phyloP scores from a whole-genome alignment of 2,797 vertebrate genomes.

The Lepus oiostolus region DNA sequence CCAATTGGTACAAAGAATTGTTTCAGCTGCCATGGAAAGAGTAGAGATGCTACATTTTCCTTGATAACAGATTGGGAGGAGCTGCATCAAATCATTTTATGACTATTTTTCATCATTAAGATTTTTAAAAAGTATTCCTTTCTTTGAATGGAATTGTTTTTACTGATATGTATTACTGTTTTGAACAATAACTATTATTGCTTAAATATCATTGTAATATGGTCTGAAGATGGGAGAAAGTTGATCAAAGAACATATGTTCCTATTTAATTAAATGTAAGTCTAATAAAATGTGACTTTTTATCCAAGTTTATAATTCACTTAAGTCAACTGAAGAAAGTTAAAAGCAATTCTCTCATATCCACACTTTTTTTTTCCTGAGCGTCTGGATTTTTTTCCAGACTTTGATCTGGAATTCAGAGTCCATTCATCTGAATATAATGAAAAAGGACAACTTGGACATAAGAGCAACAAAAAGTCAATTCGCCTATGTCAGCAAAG shows the following conservation, averaged over 20 bases:
- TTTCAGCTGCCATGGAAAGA: slow-evolving; percentile 62
- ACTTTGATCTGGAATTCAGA: slow-evolving; percentile 78
- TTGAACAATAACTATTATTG: slow-evolving; percentile 48
- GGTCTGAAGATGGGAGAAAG: not conserved
- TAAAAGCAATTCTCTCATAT: not conserved
- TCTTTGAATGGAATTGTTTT: slow-evolving; percentile 13
- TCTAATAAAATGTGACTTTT: not conserved
- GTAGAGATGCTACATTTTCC: slow-evolving; percentile 43
- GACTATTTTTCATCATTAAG: slow-evolving; percentile 64
- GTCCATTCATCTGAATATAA: slow-evolving; percentile 90
- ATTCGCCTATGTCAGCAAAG: slow-evolving; percentile 78
- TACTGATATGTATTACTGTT: slow-evolving; percentile 1
- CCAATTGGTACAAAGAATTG: slow-evolving; percentile 57
- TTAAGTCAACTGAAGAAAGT: slow-evolving; percentile 25
- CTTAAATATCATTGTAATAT: slow-evolving; percentile 33
- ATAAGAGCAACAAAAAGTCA: slow-evolving; percentile 84
- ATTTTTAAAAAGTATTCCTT: slow-evolving; percentile 51
- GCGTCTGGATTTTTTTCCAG: slow-evolving; percentile 48
- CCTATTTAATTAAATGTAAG: slow-evolving; percentile 32
- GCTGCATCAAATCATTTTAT: slow-evolving; percentile 51
- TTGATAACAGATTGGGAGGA: slow-evolving; percentile 72
- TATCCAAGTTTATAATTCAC: slow-evolving; percentile 57
- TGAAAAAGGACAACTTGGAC: slow-evolving; percentile 90
- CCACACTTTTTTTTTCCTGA: slow-evolving; percentile 77
- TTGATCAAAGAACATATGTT: slow-evolving; percentile 46